Base-by-base conservation (phyloP, 2,797 vertebrate species). In the Chaunax sp. region DNA sequence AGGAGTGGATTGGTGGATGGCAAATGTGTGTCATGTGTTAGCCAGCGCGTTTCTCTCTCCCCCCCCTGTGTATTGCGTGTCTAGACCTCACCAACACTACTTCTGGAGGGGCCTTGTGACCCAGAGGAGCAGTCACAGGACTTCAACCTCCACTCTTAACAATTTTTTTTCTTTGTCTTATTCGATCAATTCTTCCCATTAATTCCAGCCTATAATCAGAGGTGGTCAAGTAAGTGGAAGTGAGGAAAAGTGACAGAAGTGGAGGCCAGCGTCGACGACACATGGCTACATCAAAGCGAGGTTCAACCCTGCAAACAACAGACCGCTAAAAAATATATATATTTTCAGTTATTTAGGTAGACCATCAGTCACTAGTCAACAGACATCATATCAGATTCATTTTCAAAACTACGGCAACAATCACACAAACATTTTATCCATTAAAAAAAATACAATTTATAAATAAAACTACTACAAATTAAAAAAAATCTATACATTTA, bases 61-160 rank as follows among this genome's bases (percentile, higher is more conserved):
- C 82, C 85, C 88, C 84, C 90, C 55, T 9, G 90, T 89, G 94
- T 70, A 93, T 91, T 72, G 92, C 88, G 77, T 96, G 95, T 91
- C 92, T 93, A 83, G 46, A 85, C 69, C 92, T 90, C 75, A 83
- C 84, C 84, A 69, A 77, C 78, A 80, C 80, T 73, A 68, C 85
- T 86, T 77, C 77, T 75, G 73, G 74, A 73, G 50, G 58, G 45
- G 77, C 78, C 91, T 89, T 70, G 88, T 87, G 92, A 89, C 88
- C 77, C 75, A 68, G 30, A 64, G 79, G 62, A 76, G 67, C 41
- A 51, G 75, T 83, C 89, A 90, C 74, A 84, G 47, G 77, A 82
- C 82, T 60, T 63, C 60, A 54, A 72, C 78, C 54, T 70, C 77
- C 64, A 49, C 78, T 58, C 62, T 59, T 61, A 28, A 61, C 16